Evolutionary conservation across 2,113 vertebrate species (phyloP).

Genomic region (Rafetus swinhoei): DNA sequence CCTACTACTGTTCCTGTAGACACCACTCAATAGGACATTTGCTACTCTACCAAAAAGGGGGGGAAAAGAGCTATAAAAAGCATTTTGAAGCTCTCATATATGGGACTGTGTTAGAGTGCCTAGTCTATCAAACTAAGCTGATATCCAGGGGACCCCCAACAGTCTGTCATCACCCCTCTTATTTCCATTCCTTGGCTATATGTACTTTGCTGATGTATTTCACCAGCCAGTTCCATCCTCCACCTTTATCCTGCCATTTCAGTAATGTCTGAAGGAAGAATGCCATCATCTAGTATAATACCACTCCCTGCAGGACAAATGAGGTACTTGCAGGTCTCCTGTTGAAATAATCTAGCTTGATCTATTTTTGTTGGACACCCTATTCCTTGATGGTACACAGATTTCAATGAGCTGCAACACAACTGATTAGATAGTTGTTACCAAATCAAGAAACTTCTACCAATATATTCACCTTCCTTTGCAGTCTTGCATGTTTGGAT

Average conservation of each 20-base stretch:
- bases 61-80: neutral
- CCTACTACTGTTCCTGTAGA: no score
- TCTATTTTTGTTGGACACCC: neutral
- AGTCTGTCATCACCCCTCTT: neutral
- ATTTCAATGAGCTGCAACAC: neutral
- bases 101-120: neutral
- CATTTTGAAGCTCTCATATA: neutral
- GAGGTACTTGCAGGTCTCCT: neutral
- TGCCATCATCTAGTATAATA: neutral
- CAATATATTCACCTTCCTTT: constrained; percentile 86
- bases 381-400: neutral
- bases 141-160: neutral
- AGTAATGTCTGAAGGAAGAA: neutral
- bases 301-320: neutral
- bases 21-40: neutral
- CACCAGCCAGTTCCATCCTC: neutral
- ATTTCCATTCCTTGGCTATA: neutral
- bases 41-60: neutral
- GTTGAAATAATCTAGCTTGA: neutral
- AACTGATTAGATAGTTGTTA: neutral
- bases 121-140: neutral
- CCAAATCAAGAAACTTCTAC: neutral
- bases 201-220: neutral
- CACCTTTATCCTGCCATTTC: neutral
- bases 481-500: constrained; percentile 96